Evolutionary conservation across 2,797 vertebrate species (phyloP).

Genomic region (Picus viridis): DNA sequence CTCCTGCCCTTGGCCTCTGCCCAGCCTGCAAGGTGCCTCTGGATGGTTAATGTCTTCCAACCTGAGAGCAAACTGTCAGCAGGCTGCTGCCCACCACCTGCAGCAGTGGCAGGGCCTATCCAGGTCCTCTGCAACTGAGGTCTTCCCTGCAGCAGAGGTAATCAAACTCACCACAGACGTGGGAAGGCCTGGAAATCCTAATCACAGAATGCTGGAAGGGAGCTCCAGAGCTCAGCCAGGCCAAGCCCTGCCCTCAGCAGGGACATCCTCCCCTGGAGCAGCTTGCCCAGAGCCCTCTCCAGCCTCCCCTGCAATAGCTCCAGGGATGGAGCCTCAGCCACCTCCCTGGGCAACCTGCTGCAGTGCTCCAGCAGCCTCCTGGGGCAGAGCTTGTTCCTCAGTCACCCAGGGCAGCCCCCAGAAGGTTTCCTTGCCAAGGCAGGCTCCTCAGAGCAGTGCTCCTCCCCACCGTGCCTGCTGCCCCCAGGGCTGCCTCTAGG

Average conservation of each 20-base stretch:
- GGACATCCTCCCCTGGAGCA: no score
- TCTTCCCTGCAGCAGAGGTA: not conserved
- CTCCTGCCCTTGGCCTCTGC: no score
- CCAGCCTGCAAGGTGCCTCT: not conserved
- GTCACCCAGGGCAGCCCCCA: not conserved
- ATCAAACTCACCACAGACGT: not conserved
- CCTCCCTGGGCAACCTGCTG: no score
- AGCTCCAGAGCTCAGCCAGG: no score
- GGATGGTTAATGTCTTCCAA: not conserved
- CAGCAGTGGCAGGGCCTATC: not conserved
- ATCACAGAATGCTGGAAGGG: no score
- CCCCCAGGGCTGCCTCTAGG: not conserved
- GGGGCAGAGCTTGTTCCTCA: no score
- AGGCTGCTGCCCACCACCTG: conserved; percentile 26
- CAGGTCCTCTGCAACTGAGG: conserved; percentile 4
- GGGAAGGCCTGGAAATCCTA: not conserved
- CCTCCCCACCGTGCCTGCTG: not conserved
- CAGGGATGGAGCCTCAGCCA: no score
- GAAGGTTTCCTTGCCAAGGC: not conserved
- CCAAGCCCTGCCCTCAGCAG: no score
- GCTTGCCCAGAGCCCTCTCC: no score
- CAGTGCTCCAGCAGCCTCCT: no score
- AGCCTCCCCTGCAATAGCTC: no score
- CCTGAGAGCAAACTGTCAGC: not conserved
- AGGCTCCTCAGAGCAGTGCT: not conserved